Evolutionary conservation across 2,113 vertebrate species (phyloP), one percentile per base, ranked within the genome.

Genomic region (Cricetomys ansorgei): DNA sequence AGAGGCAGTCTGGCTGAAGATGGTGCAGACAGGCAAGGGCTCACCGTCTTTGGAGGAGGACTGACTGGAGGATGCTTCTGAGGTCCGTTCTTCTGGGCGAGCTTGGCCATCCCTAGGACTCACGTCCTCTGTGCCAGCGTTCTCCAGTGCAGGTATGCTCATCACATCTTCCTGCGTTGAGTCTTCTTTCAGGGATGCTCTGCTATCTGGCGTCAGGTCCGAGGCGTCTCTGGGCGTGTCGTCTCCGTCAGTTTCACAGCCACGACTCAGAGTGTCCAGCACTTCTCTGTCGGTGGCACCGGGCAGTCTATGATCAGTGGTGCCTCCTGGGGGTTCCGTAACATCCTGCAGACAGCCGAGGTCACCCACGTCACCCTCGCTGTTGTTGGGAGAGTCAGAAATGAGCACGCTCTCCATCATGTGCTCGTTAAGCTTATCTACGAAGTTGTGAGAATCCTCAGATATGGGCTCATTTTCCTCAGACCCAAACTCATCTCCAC

Each of bases 371-470:
- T 99, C 99, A 19, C 99, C 99, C 91, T 99, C 99, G 1, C 99
- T 99, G 92, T 99, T 99, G 90, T 99, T 99, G 0, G 99, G 99
- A 0, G 99, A 99, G 98, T 99, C 99, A 0, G 99, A 99, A 94
- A 99, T 99, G 97, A 99, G 98, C 84, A 99, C 99, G 0, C 99
- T 99, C 90, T 99, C 99, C 99, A 99, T 99, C 99, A 99, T 99
- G 89, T 99, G 99, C 65, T 99, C 99, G 1, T 99, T 99, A 13
- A 99, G 99, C 93, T 99, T 99, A 92, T 99, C 99, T 27, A 98
- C 96, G 27, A 99, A 98, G 93, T 99, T 98, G 93, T 27, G 97
- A 0, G 98, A 99, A 8, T 98, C 98, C 86, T 99, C 99, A 0
- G 99, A 99, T 0, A 98, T 94, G 45, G 99, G 99, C 97, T 99